Evolutionary conservation across 2,888 invertebrate species (phyloP).

Genomic region (Drosophila merina): DNA sequence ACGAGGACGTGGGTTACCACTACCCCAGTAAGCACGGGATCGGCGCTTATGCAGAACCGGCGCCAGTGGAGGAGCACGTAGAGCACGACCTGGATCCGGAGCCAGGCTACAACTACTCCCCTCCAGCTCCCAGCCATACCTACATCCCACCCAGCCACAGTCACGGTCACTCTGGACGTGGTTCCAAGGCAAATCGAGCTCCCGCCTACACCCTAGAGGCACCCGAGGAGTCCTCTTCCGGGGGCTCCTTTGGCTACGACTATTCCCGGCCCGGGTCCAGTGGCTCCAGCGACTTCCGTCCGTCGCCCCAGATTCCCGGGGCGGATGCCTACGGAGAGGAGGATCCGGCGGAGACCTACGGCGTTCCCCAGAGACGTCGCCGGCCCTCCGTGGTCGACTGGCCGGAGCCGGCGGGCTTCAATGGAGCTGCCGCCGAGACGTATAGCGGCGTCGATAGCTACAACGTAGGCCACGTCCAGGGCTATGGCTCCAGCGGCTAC

Average conservation of each 20-base stretch:
- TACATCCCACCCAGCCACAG: constrained; percentile 19
- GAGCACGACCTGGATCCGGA: constrained; percentile 34
- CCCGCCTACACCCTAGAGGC: constrained; percentile 64
- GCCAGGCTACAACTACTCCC: constrained; percentile 44
- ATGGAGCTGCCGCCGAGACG: constrained; percentile 54
- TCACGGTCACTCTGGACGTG: constrained; percentile 11
- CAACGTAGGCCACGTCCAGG: constrained; percentile 77
- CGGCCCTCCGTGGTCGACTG: constrained; percentile 49
- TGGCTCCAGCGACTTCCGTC: constrained; percentile 49
- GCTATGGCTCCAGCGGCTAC: constrained; percentile 68
- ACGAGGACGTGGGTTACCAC: constrained; percentile 56
- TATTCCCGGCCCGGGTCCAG: constrained; percentile 20
- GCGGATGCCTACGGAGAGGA: constrained; percentile 45
- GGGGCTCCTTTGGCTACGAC: constrained; percentile 33
- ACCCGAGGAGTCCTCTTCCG: constrained; percentile 52
- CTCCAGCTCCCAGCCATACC: constrained; percentile 35
- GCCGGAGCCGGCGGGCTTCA: constrained; percentile 39
- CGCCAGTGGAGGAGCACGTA: constrained; percentile 59
- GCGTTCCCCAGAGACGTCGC: constrained; percentile 48
- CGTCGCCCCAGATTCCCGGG: constrained; percentile 57
- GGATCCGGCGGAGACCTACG: constrained; percentile 49
- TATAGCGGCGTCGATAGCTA: constrained; percentile 80
- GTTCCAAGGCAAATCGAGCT: constrained; percentile 34
- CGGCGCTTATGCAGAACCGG: constrained; percentile 56
- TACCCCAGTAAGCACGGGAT: constrained; percentile 38